Base-by-base conservation (phyloP, 2,113 vertebrate genomes). In the Mustelus asterias region DNA sequence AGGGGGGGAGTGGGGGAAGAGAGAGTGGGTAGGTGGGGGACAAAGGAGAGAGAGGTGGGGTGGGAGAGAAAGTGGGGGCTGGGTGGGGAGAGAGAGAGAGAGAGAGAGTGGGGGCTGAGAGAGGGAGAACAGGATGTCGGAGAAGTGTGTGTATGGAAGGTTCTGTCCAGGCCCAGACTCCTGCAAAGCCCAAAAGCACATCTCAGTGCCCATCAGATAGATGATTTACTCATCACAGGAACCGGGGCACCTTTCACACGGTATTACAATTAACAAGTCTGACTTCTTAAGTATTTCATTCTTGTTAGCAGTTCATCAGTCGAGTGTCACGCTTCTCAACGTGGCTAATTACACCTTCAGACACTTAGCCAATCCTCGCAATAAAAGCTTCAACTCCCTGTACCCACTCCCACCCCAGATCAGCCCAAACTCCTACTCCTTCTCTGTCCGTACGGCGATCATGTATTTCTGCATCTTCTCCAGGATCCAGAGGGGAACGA, bases 391-490 rank as follows among this genome's bases (percentile, higher is more conserved):
- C 88, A 63, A 0, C 0, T 33, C 88, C 54, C 63, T 2, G 33
- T 29, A 2, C 24, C 54, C 48, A 9, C n/a, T 94, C 92, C 92
- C 14, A 69, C 22, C 33, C 58, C n/a, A 94, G 29, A 8, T 67
- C 63, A 20, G 14, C 33, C 3, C 18, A 3, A 24, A 37, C 44
- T 41, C 18, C 96, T 97, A 98, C 0, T 98, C 98, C 85, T 97
- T 98, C 18, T 98, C 97, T 1, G 98, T 97, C 89, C 99, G 98
- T 96, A 99, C 98, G 14, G 97, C 97, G 96, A 99, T 98, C 99
- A 99, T 99, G 72, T 98, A 98, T 96, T 97, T 98, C 96, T 98
- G 98, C 99, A 99, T 99, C 98, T 99, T 99, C 96, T 98, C 98
- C 0, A 98, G 98, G 98, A 99, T 99, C 99, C 99, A 99, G 0